Base-by-base conservation (phyloP, 2,888 invertebrate genomes). In the Proisotoma minuta region DNA sequence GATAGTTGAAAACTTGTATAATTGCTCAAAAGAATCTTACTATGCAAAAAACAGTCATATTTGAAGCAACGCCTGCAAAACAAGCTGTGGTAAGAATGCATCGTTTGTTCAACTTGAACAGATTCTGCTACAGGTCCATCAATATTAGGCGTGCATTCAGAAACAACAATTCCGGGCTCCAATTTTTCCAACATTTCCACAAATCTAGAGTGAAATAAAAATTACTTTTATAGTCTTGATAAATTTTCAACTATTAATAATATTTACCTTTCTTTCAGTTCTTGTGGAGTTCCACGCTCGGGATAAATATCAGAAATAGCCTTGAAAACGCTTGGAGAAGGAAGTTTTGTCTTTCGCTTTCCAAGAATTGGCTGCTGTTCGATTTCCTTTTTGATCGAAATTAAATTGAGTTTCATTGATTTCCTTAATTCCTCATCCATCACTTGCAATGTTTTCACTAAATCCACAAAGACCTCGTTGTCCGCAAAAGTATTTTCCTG, bases 21-120 rank as follows among this genome's bases (percentile, higher is more conserved):
- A 15, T 18, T 22, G 43, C 22, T n/a, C 40, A 58, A 34, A 28
- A 15, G 29, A n/a, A 34, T 88, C 91, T 90, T 83, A 93, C 95
- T 89, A 79, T 99, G 98, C 72, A 96, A 80, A 77, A 95, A 94
- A 79, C 98, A 99, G 82, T 98, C 98, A 79, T 98, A 99, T 83
- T 95, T 96, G 81, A 93, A 97, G 81, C 98, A 99, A 48, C 97
- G 84, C 23, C 97, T 82, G 76, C 98, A 99, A 81, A 98, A 98
- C 18, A 99, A 82, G n/a, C 95, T 94, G 78, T 96, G 95, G 80
- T 95, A 98, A n/a, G 97, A 97, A 81, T 98, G 97, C 87, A 98
- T 88, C 23, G 94, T 93, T 80, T 96, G 92, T 75, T 96, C 95
- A 43, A 94, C 82, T 0, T 91, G 87, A 27, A 95, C 94, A 59